Evolutionary conservation across 2,113 vertebrate species (phyloP).

Genomic region (Dinomys branickii): DNA sequence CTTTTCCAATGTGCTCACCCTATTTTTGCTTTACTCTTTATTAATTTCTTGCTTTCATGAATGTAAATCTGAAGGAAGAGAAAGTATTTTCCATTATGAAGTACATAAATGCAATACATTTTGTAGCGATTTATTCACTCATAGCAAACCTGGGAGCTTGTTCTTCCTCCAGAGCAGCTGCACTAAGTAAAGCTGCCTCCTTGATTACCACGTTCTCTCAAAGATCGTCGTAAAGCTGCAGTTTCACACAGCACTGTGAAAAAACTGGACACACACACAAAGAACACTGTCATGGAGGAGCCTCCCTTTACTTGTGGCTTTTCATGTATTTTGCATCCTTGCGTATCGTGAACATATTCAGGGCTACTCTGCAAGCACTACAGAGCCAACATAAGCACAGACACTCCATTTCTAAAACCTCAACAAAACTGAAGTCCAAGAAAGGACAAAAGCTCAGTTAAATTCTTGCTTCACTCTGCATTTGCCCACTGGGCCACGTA

Average conservation of each 20-base stretch:
- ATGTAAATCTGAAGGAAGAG: neutral
- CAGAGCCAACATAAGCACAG: neutral
- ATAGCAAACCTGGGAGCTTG: neutral
- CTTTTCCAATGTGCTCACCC: neutral
- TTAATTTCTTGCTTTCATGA: neutral
- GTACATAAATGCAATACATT: neutral
- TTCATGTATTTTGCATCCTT: neutral
- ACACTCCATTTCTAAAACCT: neutral
- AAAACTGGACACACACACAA: neutral
- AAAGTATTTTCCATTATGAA: neutral
- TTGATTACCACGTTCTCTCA: neutral
- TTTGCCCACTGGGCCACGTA: neutral
- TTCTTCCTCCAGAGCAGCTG: neutral
- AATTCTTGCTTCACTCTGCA: neutral
- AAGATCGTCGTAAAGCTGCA: neutral
- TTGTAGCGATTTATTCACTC: neutral
- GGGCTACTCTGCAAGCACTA: neutral
- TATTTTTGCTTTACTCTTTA: neutral
- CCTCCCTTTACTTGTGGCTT: neutral
- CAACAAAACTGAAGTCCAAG: neutral
- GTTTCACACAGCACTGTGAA: neutral
- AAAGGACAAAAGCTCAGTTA: neutral
- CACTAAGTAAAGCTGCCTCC: neutral
- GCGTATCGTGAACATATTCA: neutral
- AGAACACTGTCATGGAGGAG: neutral